Conservation (phyloP, 2,888 invertebrate genomes). For the Endotricha flammealis region DNA sequence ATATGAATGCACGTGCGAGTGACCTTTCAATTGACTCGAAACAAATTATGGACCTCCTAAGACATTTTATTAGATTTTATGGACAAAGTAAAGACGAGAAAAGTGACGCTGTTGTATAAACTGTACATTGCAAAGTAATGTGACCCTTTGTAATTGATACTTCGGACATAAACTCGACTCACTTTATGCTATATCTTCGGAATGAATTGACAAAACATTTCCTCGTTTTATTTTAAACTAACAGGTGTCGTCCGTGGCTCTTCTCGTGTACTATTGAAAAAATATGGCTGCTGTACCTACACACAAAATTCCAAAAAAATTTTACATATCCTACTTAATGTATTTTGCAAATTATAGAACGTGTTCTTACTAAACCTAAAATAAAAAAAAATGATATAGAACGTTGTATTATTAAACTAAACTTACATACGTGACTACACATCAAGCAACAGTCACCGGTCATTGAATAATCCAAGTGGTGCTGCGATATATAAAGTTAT, state of each 20-base stretch:
- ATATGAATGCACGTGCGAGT: constrained; percentile 48
- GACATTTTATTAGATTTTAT: constrained; percentile 53
- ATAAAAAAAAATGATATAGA: too few relatives aligned
- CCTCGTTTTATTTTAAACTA: constrained; percentile 4
- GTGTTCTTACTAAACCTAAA: too few relatives aligned
- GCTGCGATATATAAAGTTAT: constrained; percentile 41
- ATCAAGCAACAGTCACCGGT: too few relatives aligned
- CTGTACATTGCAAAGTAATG: constrained; percentile 42
- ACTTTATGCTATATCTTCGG: constrained; percentile 32
- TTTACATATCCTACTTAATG: too few relatives aligned
- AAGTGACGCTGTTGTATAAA: constrained; percentile 46
- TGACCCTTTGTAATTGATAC: constrained; percentile 43
- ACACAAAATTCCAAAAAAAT: too few relatives aligned
- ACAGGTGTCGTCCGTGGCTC: too few relatives aligned
- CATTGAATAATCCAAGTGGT: too few relatives aligned
- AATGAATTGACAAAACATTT: constrained; percentile 30
- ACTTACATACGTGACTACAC: too few relatives aligned
- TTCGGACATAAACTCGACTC: constrained; percentile 32
- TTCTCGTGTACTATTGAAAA: too few relatives aligned
- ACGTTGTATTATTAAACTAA: too few relatives aligned
- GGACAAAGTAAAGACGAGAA: constrained; percentile 45
- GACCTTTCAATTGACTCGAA: constrained; percentile 56
- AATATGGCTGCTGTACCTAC: too few relatives aligned
- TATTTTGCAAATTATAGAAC: too few relatives aligned
- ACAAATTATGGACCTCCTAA: constrained; percentile 36